Evolutionary conservation across 2,888 invertebrate species (phyloP), one percentile per base, ranked within the genome.

Genomic region (Drosophila subquinaria): DNA sequence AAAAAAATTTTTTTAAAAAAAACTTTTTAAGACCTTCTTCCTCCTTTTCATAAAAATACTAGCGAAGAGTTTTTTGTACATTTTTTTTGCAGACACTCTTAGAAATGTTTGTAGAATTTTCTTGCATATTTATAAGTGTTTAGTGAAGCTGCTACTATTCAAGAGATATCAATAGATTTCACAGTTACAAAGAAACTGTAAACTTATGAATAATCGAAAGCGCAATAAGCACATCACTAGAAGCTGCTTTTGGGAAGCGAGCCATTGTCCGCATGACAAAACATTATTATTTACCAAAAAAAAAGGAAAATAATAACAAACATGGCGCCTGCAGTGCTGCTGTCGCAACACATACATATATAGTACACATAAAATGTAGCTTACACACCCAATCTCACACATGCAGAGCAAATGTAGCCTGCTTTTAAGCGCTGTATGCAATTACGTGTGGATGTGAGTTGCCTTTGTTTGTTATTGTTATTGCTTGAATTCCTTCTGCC

Each of bases 211-310:
- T 15, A 15, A 47, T 43, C 60, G 43, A 45, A 64, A 50, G 38
- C 38, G 15, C n/a, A 38, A 38, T 15, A 36, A 6, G 30, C 53
- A 20, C 62, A 70, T 52, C 36, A 27, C 42, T 55, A 33, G 20
- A 13, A 8, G 5, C 47, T 20, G 20, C 1, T 23, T 61, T 59
- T 59, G 51, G 17, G 20, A 35, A 15, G 45, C 61, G 48, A 69
- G 65, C 47, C 74, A 76, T 72, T 82, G 75, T 76, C 59, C 68
- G 33, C 62, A 67, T 71, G 70, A 82, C 61, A 73, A 72, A 77
- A 74, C 79, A 74, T 60, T 72, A 71, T 74, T 56, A 72, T 76
- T 73, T 69, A 59, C 38, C 42, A 43, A 35, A 23, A n/a, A n/a
- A 35, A 23, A 23, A 0, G 23, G 43, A 17, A 53, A 57, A 53